Evolutionary conservation across 2,113 vertebrate species (phyloP).

Genomic region (Catharus fuscescens): DNA sequence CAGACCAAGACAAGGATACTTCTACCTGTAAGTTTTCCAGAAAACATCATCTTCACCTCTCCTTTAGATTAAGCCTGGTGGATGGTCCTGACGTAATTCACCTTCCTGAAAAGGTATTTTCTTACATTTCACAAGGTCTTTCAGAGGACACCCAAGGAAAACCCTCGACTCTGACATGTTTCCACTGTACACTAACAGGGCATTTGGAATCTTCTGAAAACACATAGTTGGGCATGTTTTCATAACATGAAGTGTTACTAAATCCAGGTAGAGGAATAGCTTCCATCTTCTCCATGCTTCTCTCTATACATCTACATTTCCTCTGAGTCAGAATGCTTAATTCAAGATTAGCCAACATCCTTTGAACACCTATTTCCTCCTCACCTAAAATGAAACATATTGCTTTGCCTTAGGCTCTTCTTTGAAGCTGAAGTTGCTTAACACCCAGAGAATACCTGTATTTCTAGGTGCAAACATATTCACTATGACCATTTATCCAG

Average conservation of each 20-base stretch:
- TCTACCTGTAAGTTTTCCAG: not conserved
- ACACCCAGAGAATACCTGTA: not conserved
- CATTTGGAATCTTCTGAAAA: not conserved
- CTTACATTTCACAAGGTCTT: not conserved
- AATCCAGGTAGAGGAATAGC: not conserved
- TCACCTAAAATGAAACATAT: not conserved
- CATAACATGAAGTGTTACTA: not conserved
- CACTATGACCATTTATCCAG: not conserved
- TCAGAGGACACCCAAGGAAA: not conserved
- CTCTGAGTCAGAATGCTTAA: not conserved
- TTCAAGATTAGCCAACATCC: not conserved
- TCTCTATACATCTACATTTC: not conserved
- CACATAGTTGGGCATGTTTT: not conserved
- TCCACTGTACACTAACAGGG: not conserved
- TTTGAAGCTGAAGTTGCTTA: conserved; percentile 7
- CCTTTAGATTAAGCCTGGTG: not conserved
- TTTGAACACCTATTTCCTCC: not conserved
- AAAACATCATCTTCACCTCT: not conserved
- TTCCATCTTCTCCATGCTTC: not conserved
- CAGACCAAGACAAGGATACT: not conserved
- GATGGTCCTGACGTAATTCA: not conserved
- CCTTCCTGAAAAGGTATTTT: not conserved
- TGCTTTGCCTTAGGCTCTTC: not conserved
- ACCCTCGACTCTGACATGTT: not conserved
- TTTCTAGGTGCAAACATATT: not conserved